Evolutionary conservation across 2,888 invertebrate genomes (phyloP).

Genomic region (Tenthredo notha): DNA sequence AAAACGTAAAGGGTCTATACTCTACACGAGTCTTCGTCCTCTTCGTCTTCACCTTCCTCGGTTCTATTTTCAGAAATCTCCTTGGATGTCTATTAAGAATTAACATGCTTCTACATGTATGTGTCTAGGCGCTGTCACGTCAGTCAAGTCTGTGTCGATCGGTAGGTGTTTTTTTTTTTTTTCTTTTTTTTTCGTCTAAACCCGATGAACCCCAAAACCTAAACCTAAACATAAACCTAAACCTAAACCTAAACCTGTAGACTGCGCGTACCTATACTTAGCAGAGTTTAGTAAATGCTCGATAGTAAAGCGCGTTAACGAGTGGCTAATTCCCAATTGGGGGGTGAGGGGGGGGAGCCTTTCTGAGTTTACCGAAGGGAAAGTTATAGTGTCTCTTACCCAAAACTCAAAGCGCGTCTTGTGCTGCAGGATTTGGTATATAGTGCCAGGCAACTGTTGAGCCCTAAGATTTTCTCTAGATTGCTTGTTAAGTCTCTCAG

Average conservation of each 20-base stretch:
- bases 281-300: conserved; percentile 58
- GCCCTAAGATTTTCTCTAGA: conserved; percentile 54
- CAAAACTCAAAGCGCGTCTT: background rate
- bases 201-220: background rate
- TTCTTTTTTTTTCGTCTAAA: background rate
- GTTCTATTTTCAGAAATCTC: conserved; percentile 15
- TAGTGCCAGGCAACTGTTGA: conserved; percentile 11
- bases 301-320: conserved; percentile 71
- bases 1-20: background rate
- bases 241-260: background rate
- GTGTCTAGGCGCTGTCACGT: background rate
- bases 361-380: conserved; percentile 62
- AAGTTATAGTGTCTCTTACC: conserved; percentile 59
- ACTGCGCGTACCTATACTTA: conserved; percentile 33
- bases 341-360: too few relatives aligned
- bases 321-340: conserved; percentile 73
- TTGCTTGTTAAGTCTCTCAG: conserved; percentile 51
- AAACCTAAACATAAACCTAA: background rate
- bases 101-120: conserved; percentile 7
- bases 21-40: background rate
- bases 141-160: background rate
- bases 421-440: background rate
- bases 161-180: background rate
- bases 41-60: background rate
- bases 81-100: conserved; percentile 22